Base-by-base conservation (phyloP, 2,888 invertebrate genomes). In the Leptopilina myrica region DNA sequence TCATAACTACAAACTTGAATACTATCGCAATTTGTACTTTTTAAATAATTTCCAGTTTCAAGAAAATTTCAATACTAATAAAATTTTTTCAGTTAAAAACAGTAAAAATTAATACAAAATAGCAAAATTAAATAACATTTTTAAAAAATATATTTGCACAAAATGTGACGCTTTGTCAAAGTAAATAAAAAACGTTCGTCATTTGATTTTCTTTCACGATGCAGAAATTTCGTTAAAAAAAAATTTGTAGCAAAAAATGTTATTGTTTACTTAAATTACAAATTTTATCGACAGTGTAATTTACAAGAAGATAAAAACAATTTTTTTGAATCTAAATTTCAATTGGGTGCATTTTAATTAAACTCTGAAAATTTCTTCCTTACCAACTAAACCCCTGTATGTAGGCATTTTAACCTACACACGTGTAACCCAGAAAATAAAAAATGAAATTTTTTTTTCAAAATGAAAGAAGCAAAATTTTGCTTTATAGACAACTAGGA, bases 121-220 rank as follows among this genome's bases (percentile, higher is more conserved):
- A 12, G 49, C 49, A 12, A 49, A 49, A 49, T 49, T 9, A 49
- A 49, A 49, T 0, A 11, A 9, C 49, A 49, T 49, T 11, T 33
- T 64, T 62, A 40, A 65, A 64, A 65, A 33, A 66, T n/a, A 66
- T 9, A 3, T 46, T 15, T 15, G 5, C 15, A 46, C 6, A 43
- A 43, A 40, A 56, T 33, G 20, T 73, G n/a, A 73, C 56, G 56
- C n/a, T 67, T 1, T 67, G 73, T 56, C 53, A 73, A 69, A 69
- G 20, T n/a, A 40, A 66, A 43, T 46, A 1, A 15, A 65, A 65
- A 40, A 40, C 64, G 26, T 64, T 64, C 11, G 49, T 49, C 49
- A 49, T 49, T 49, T 49, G 49, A 49, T 49, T 43, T 43, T 43
- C 8, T 8, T 43, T 43, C 8, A 43, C 8, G 43, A 43, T 43